Percentiles rank a stretch among this genome's conserved stretches.
phyloP scores from a whole-genome alignment of 2,797 vertebrate species.

The Columba guinea region DNA sequence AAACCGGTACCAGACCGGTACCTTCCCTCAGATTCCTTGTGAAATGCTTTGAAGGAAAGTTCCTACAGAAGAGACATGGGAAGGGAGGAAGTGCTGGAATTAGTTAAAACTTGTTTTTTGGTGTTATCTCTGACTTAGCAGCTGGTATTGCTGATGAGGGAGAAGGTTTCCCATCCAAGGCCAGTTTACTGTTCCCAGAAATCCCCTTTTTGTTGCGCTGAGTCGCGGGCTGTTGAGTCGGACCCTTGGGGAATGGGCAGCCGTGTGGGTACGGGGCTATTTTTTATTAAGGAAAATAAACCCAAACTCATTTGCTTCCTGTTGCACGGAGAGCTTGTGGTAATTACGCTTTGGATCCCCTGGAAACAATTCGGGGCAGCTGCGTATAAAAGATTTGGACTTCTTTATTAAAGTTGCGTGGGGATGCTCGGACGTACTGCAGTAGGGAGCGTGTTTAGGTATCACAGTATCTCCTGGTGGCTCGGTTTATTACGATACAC shows the following conservation, averaged over 20 bases:
- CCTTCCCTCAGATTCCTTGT: background rate
- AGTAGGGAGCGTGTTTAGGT: background rate
- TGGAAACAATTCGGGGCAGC: background rate
- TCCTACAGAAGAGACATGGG: background rate
- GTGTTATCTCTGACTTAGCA: background rate
- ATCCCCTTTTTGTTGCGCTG: constrained; percentile 1
- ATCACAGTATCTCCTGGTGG: background rate
- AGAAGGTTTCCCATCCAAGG: background rate
- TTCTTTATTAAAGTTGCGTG: background rate
- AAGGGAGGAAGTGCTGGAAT: background rate
- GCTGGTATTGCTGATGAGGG: background rate
- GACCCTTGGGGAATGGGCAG: background rate
- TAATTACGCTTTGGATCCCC: background rate
- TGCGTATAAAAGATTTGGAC: accelerated
- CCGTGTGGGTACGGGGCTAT: background rate
- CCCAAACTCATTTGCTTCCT: background rate
- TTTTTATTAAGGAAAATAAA: background rate
- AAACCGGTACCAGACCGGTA: background rate
- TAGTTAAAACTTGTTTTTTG: background rate
- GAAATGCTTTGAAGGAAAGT: background rate
- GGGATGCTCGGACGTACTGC: background rate
- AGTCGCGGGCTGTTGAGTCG: background rate
- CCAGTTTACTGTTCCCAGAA: background rate
- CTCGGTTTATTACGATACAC: background rate
- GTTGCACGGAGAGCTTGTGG: background rate